phyloP scores from a whole-genome alignment of 2,888 invertebrate species.

The Eupithecia subfuscata region DNA sequence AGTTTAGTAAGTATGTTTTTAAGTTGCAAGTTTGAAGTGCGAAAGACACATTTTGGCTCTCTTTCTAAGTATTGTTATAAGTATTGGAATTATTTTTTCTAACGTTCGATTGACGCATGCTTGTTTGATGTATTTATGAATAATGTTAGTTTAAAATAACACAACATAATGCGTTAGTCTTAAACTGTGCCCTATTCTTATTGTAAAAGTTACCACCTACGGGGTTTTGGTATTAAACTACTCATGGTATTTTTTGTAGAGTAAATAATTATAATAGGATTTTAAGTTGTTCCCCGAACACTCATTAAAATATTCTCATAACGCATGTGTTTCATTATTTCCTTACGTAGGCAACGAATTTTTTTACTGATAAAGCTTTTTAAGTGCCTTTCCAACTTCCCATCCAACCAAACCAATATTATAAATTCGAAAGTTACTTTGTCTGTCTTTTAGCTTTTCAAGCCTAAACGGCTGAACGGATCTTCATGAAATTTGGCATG shows the following conservation, averaged over 20 bases:
- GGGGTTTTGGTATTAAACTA: background rate
- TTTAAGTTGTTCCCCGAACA: background rate
- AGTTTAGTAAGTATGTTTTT: background rate
- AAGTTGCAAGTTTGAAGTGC: background rate
- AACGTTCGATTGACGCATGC: background rate
- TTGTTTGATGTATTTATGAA: too few relatives aligned
- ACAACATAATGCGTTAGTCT: background rate
- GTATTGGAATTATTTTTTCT: background rate
- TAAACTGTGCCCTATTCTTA: background rate
- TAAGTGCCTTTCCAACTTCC: too few relatives aligned
- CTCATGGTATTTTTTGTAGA: too few relatives aligned
- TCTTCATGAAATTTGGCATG: too few relatives aligned
- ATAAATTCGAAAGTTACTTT: too few relatives aligned
- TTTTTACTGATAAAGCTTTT: too few relatives aligned
- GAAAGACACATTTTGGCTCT: background rate
- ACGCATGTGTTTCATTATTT: background rate
- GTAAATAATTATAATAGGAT: background rate
- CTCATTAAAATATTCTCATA: background rate
- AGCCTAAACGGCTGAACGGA: too few relatives aligned
- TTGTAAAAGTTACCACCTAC: too few relatives aligned
- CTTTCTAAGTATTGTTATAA: background rate
- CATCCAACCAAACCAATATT: too few relatives aligned
- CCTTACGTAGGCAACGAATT: too few relatives aligned
- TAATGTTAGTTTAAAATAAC: too few relatives aligned
- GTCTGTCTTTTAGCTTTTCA: too few relatives aligned